Evolutionary conservation across 2,888 invertebrate species (phyloP).

Genomic region (Clepsis dumicolana): DNA sequence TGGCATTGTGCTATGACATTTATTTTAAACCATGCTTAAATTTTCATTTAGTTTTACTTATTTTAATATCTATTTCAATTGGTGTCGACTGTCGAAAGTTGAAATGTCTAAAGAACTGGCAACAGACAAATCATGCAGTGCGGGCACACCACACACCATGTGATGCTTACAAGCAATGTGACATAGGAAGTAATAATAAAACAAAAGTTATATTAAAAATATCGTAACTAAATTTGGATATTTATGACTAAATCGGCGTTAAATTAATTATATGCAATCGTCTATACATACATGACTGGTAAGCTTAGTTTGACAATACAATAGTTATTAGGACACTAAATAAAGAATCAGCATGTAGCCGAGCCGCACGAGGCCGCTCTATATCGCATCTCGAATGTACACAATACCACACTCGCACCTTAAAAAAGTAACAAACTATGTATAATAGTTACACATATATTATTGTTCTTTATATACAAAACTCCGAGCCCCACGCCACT

Average conservation of each 20-base stretch:
- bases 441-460: conserved; percentile 76
- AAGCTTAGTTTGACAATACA: conserved; percentile 83
- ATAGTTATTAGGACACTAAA: conserved; percentile 79
- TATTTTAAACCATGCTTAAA: conserved; percentile 57
- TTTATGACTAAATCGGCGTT: conserved; percentile 85
- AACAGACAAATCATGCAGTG: conserved; percentile 71
- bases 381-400: conserved; percentile 69
- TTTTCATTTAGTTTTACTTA: conserved; percentile 61
- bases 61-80: conserved; percentile 63
- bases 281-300: conserved; percentile 85
- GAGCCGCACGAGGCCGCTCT: conserved; percentile 57
- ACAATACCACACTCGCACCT: conserved; percentile 75
- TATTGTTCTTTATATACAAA: conserved; percentile 82
- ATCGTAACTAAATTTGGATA: conserved; percentile 85
- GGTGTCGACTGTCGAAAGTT: conserved; percentile 61
- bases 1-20: conserved; percentile 54
- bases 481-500: conserved; percentile 72
- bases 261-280: conserved; percentile 82
- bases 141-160: conserved; percentile 76
- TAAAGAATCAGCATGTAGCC: conserved; percentile 79
- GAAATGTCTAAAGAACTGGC: conserved; percentile 61
- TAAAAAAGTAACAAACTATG: conserved; percentile 82
- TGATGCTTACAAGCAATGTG: conserved; percentile 77
- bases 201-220: conserved; percentile 73
- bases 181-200: conserved; percentile 71